Percentiles rank a stretch among this genome's conserved stretches.
Evolutionary conservation across 2,113 vertebrate species (phyloP).

Genomic region (Bubo scandiacus): DNA sequence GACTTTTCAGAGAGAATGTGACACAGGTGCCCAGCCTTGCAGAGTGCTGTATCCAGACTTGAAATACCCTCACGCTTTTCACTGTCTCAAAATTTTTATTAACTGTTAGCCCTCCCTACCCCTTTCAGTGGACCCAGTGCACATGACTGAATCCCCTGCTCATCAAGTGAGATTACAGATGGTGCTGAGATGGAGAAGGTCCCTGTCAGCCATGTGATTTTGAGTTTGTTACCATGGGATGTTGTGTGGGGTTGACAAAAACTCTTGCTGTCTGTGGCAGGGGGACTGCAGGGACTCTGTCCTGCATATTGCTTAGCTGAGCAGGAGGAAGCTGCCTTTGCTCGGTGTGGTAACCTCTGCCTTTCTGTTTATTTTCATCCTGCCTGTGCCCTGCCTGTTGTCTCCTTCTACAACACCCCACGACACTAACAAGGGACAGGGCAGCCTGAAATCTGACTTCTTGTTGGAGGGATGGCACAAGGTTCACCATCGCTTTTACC

Average conservation of each 20-base stretch:
- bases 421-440: accelerated
- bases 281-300: background rate
- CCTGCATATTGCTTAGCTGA: background rate
- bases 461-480: background rate
- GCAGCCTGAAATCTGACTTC: background rate
- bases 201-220: background rate
- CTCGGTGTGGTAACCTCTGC: background rate
- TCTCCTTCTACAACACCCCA: background rate
- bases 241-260: background rate
- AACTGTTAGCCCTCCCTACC: background rate
- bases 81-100: background rate
- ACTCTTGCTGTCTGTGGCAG: background rate
- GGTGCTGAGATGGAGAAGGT: background rate
- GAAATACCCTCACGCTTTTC: background rate
- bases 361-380: background rate
- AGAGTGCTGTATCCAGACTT: background rate
- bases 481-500: background rate
- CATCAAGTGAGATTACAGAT: accelerated
- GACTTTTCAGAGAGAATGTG: background rate
- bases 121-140: background rate
- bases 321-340: background rate
- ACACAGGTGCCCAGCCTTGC: background rate
- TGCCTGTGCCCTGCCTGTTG: background rate
- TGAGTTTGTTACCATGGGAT: background rate
- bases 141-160: background rate